A percentile compares a stretch with the other conserved stretches of the same genome.
Conservation (phyloP, 2,888 invertebrate genomes). For the Labia minor region DNA sequence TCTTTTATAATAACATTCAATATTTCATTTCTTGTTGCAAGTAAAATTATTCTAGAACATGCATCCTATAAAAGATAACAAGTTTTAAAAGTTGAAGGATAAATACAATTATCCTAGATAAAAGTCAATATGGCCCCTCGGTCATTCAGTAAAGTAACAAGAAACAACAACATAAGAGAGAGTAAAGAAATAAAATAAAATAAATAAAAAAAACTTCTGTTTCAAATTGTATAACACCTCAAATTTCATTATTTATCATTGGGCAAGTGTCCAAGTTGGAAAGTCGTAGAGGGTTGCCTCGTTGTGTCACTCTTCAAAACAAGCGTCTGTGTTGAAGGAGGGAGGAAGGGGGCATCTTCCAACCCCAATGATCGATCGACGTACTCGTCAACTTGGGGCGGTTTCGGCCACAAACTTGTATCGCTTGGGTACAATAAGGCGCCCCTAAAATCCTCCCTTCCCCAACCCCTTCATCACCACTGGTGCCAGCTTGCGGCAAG, state of each 20-base stretch:
- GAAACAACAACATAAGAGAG: not conserved
- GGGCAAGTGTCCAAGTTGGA: not conserved
- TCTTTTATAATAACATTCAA: no score
- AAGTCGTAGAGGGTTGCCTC: not conserved
- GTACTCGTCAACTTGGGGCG: not conserved
- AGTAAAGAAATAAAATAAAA: not conserved
- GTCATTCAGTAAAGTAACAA: no score
- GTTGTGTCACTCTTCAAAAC: not conserved
- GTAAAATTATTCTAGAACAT: no score
- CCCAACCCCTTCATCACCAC: not conserved
- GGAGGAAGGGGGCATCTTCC: not conserved
- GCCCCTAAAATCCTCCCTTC: not conserved
- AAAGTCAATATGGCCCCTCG: not conserved
- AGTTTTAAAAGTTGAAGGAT: not conserved
- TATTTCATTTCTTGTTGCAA: no score
- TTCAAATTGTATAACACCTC: not conserved
- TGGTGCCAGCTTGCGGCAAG: not conserved
- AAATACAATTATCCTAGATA: not conserved
- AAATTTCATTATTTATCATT: not conserved
- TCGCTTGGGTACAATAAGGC: not conserved
- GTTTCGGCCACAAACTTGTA: not conserved
- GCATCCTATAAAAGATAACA: not conserved
- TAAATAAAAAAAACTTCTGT: not conserved
- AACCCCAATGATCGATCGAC: not conserved
- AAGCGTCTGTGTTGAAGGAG: not conserved